Evolutionary conservation across 2,113 vertebrate species (phyloP), one percentile per base, ranked within the genome.

Genomic region (Phocoena phocoena): DNA sequence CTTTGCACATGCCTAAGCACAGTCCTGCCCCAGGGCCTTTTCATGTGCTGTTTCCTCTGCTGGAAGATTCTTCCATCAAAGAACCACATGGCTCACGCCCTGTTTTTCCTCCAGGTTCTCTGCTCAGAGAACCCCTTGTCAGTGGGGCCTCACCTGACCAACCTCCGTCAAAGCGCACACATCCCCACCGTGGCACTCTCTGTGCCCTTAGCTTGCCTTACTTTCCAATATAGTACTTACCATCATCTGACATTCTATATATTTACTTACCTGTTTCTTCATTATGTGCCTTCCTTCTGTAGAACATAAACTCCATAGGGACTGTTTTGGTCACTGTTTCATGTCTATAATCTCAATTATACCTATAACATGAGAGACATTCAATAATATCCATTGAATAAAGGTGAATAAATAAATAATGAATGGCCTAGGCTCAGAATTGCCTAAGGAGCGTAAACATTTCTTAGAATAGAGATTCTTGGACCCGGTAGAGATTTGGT

Each of bases 381-480:
- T 83, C 50, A 79, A 21, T 82, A 82, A 84, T 50, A 65, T 50
- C 38, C 82, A 31, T 33, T 74, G 31, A 90, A 65, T 80, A 58
- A 82, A 65, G 44, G 41, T 73, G 10, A 68, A 71, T 87, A 25
- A 95, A 92, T 80, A 86, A 93, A 83, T 74, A 95, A 92, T 74
- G 89, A 93, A 65, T 79, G 10, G 36, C 13, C 91, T 88, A 33
- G 13, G 36, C 31, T 81, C 26, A 79, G 47, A 70, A 58, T 96
- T 80, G 79, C 60, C 38, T 58, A 77, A 79, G 74, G 26, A 87
- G 20, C 38, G 73, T 55, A 67, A 13, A 44, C 13, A 88, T 70
- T 90, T 92, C 68, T 80, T 93, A 21, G 36, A 58, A 81, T 62
- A 90, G 3, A 84, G 36, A 88, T 81, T 91, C 25, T 38, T 20